Evolutionary conservation across 2,797 vertebrate species (phyloP).

Genomic region (Smutsia gigantea): DNA sequence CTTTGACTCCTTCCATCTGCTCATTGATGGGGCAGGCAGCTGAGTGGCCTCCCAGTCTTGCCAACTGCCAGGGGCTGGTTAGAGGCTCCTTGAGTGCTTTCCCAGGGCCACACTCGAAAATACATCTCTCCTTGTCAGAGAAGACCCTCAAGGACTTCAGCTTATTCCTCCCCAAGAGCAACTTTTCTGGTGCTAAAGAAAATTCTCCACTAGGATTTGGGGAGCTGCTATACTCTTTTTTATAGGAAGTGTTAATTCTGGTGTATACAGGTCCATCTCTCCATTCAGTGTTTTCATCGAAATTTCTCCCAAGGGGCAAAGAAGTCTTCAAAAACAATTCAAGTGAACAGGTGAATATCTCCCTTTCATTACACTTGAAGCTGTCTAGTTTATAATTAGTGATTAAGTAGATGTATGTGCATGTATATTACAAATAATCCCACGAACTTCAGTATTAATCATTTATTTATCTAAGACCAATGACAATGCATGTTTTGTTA

Average conservation of each 20-base stretch:
- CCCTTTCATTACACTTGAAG: neutral
- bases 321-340: neutral
- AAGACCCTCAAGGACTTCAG: neutral
- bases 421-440: neutral
- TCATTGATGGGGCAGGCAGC: neutral
- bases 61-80: neutral
- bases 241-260: neutral
- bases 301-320: neutral
- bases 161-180: neutral
- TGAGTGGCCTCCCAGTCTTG: neutral
- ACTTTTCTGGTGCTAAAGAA: neutral
- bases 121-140: neutral
- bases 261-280: neutral
- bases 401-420: neutral
- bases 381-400: neutral
- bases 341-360: neutral
- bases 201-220: neutral
- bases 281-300: neutral
- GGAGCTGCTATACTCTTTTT: neutral
- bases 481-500: neutral
- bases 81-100: neutral
- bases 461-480: neutral
- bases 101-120: fast-evolving
- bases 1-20: neutral
- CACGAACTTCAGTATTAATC: neutral